These are phyloP conservation scores for Tinamus major DNA, from an alignment of 2,797 vertebrate species.

Conservation along the genomic window DNA sequence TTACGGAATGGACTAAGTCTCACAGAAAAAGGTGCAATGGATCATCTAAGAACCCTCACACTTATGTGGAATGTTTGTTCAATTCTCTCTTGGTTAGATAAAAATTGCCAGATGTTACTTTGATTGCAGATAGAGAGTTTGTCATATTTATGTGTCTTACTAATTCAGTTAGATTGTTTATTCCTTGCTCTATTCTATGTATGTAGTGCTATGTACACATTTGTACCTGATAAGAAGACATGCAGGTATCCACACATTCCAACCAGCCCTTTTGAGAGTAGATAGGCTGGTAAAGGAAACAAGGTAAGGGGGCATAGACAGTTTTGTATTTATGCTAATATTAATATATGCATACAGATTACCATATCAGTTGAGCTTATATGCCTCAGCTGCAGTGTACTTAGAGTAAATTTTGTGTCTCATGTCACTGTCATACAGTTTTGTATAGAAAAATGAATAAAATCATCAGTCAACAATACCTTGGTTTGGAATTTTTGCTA, in stretches of 20 bases:
- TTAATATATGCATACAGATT: background rate
- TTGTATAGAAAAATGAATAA: background rate
- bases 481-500: background rate
- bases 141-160: background rate
- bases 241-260: background rate
- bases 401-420: background rate
- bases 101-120: background rate
- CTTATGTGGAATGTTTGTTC: background rate
- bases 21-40: background rate
- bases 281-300: background rate
- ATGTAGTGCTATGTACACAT: background rate
- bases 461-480: background rate
- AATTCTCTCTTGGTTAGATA: background rate
- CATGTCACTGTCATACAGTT: background rate
- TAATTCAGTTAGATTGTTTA: background rate
- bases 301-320: rapidly evolving
- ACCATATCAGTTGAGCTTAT: background rate
- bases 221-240: background rate
- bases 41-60: background rate
- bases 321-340: background rate
- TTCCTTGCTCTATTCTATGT: background rate
- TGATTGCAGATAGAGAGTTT: background rate
- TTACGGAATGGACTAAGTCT: background rate
- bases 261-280: background rate
- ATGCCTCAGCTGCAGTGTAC: background rate